Conservation (phyloP, 2,113 vertebrate species). For the Hiodon alosoides region DNA sequence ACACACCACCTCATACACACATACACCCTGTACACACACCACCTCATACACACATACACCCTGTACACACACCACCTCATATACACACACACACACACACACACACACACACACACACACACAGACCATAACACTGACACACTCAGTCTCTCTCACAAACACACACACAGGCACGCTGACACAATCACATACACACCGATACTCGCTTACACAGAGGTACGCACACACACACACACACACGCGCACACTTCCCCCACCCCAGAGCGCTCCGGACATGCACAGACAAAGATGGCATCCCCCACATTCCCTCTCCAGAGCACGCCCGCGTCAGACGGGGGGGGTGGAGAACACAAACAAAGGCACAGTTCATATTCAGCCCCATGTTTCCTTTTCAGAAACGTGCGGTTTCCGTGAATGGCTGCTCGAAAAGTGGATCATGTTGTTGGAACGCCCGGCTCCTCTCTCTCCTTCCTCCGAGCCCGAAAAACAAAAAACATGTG, state of each 20-base stretch:
- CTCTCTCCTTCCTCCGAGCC: background rate
- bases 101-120: too few species aligned
- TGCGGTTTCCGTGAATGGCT: conserved; percentile 3
- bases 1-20: too few species aligned
- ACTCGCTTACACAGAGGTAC: too few species aligned
- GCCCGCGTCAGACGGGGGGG: conserved; percentile 5
- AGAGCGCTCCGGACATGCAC: conserved; percentile 50
- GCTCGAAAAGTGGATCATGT: background rate
- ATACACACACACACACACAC: too few species aligned
- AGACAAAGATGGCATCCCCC: conserved; percentile 40
- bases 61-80: too few species aligned
- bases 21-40: too few species aligned
- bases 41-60: too few species aligned
- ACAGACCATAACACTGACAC: too few species aligned
- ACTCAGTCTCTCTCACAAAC: too few species aligned
- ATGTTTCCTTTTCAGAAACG: conserved; percentile 15
- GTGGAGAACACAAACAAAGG: conserved; percentile 9
- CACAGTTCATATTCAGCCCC: conserved; percentile 10
- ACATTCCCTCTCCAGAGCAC: conserved; percentile 7
- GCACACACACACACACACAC: too few species aligned
- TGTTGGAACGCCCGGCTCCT: background rate
- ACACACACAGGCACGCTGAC: too few species aligned
- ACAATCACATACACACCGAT: too few species aligned
- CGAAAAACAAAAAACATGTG: background rate
- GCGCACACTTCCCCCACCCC: background rate